Evolutionary conservation across 2,888 invertebrate species (phyloP), one percentile per base, ranked within the genome.

Genomic region (Amphipyra tragopoginis): DNA sequence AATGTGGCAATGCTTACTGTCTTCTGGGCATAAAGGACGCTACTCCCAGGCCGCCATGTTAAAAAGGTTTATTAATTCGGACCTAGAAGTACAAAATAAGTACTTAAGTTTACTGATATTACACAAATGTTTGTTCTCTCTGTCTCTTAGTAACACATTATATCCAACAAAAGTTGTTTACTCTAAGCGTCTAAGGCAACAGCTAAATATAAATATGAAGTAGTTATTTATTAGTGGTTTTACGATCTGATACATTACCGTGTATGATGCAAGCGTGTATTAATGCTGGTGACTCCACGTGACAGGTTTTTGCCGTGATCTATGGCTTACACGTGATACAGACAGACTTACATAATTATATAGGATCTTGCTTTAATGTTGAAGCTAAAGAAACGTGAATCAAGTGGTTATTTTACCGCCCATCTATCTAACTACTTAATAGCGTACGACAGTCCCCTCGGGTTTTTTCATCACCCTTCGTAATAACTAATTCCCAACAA

Each of bases 281-380:
- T 54, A 61, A 53, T 44, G 44, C 34, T 44, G 60, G 52, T 44
- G 58, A 55, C 55, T 49, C 48, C 72, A 72, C 77, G 77, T 77
- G 77, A 72, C 67, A 55, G 49, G 65, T 70, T 72, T 61, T 71
- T 73, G 48, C 57, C 21, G 68, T 76, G 73, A 71, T 73, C 73
- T 73, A 76, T 76, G 69, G 26, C 45, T 56, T 57, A 55, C 68
- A 74, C 73, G 77, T 77, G 71, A 74, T 52, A 34, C 48, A 56
- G 29, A 13, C 40, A 38, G 40, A 39, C 42, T 52, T 49, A 55
- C 38, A 67, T 72, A 51, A 71, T 65, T 65, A 71, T 55, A 51
- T 43, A 57, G 45, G 11, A 56, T 42, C 48, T 52, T 11, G 3
- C 21, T 33, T 6, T 29, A 52, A 15, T 43, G 13, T 8, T 50